Evolutionary conservation across 2,888 invertebrate genomes (phyloP).

Genomic region (Clunio marinus): DNA sequence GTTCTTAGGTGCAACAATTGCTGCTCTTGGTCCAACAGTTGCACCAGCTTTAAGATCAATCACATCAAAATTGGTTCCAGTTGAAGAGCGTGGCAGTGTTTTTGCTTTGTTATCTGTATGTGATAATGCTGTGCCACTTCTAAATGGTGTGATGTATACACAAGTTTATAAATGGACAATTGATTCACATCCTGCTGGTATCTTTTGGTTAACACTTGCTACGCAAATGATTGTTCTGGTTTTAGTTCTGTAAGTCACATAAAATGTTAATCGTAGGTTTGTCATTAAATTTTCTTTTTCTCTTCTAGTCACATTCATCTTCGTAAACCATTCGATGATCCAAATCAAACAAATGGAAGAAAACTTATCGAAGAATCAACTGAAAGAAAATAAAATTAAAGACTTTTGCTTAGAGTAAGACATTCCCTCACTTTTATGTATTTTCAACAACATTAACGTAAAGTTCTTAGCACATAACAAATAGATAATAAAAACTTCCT

Average conservation of each 20-base stretch:
- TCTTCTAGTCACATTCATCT: not conserved
- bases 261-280: not conserved
- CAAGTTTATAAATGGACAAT: constrained; percentile 69
- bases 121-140: constrained; percentile 72
- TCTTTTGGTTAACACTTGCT: constrained; percentile 68
- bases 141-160: constrained; percentile 68
- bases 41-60: constrained; percentile 77
- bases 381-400: not conserved
- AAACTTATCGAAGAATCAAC: constrained; percentile 3
- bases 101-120: constrained; percentile 74
- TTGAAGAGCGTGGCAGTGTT: constrained; percentile 71
- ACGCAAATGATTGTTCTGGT: constrained; percentile 66
- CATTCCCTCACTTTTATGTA: not conserved
- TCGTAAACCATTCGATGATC: not conserved
- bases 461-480: not conserved
- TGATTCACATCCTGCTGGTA: constrained; percentile 56
- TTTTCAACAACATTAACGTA: not conserved
- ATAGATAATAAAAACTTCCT: not conserved
- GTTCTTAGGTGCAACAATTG: constrained; percentile 68
- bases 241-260: constrained; percentile 61
- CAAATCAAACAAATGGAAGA: not conserved
- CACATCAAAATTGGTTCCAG: constrained; percentile 70
- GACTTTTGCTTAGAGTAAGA: not conserved
- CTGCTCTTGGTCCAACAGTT: constrained; percentile 66
- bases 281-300: not conserved